Conservation (phyloP, 2,113 vertebrate genomes). For the Oncorhynchus mykiss region DNA sequence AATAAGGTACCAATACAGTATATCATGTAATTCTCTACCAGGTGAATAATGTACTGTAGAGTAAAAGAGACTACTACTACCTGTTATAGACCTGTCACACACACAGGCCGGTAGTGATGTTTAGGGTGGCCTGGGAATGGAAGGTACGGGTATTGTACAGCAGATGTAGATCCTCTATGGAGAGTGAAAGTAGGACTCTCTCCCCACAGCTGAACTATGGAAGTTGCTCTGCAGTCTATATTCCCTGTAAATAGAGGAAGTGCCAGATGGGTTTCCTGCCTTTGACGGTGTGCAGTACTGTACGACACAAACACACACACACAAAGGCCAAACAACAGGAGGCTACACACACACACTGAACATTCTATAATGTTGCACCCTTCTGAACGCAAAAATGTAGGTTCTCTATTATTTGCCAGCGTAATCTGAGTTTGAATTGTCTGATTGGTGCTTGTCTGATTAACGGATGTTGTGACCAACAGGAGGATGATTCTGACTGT, state of each 20-base stretch:
- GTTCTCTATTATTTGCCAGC: too few species aligned
- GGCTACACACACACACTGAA: too few species aligned
- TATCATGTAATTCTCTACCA: not conserved
- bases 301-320: conserved; percentile 5
- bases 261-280: conserved; percentile 62
- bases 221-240: conserved; percentile 53
- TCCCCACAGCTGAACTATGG: conserved; percentile 42
- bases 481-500: conserved; percentile 95
- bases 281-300: conserved; percentile 47
- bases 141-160: not conserved
- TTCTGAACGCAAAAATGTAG: not conserved
- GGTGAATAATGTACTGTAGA: not conserved
- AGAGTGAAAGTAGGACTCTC: conserved; percentile 46
- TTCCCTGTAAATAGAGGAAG: conserved; percentile 72
- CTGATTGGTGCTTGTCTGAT: not conserved
- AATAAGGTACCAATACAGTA: too few species aligned
- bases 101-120: conserved; percentile 12
- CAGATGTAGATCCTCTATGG: conserved; percentile 1
- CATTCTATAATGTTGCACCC: not conserved
- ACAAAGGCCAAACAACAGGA: conserved; percentile 24
- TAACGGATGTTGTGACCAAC: conserved; percentile 54
- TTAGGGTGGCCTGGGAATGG: conserved; percentile 7
- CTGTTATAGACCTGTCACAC: conserved; percentile 8
- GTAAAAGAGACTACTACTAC: too few species aligned
- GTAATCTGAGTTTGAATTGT: not conserved